phyloP scores from a whole-genome alignment of 64 coral and sea anemone genomes.

The Montipora cactus region DNA sequence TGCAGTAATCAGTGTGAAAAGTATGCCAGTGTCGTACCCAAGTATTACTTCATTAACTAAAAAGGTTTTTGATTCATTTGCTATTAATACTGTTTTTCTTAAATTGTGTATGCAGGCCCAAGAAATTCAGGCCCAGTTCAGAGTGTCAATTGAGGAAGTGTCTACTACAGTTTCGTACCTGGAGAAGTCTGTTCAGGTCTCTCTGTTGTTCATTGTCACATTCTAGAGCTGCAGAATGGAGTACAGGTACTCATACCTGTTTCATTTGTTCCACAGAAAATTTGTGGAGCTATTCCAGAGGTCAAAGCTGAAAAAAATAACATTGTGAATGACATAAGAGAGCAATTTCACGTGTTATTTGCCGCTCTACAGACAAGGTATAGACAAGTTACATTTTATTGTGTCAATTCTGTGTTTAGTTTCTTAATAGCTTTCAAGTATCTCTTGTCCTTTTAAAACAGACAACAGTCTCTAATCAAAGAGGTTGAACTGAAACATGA shows the following conservation, averaged over 20 bases:
- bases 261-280: slow-evolving; percentile 64
- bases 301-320: slow-evolving; percentile 77
- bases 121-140: slow-evolving; percentile 50
- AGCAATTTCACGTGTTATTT: slow-evolving; percentile 81
- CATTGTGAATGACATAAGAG: slow-evolving; percentile 76
- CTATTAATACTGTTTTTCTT: not conserved
- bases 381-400: not conserved
- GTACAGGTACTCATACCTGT: not conserved
- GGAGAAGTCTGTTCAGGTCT: slow-evolving; percentile 62
- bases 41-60: no score
- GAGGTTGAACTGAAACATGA: slow-evolving; percentile 23
- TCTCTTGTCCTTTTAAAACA: not conserved
- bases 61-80: not conserved
- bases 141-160: slow-evolving; percentile 36
- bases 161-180: slow-evolving; percentile 22
- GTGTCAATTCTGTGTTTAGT: not conserved
- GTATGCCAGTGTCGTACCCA: no score
- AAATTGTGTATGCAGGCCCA: slow-evolving; percentile 4
- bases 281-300: slow-evolving; percentile 58
- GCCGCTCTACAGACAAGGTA: slow-evolving; percentile 85
- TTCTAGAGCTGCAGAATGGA: not conserved
- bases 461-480: slow-evolving; percentile 47
- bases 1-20: no score
- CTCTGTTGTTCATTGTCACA: not conserved
- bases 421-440: not conserved